Evolutionary conservation across 2,797 vertebrate genomes (phyloP).

Genomic region (Sarcophilus harrisii): DNA sequence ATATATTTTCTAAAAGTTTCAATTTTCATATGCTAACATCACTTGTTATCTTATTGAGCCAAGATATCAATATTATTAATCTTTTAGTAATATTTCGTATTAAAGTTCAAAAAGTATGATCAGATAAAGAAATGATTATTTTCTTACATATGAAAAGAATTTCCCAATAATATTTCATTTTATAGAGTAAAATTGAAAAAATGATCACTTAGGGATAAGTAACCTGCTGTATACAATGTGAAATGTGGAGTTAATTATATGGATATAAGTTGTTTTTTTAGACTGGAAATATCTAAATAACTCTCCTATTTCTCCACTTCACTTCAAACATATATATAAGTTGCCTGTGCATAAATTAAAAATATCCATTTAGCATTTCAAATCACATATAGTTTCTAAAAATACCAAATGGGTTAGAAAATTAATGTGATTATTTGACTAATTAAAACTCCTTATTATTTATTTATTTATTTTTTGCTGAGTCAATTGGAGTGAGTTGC

Average conservation of each 20-base stretch:
- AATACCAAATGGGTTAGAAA: not conserved
- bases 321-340: not conserved
- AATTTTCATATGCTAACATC: not conserved
- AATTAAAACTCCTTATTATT: too few species aligned
- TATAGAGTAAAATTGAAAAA: conserved; percentile 19
- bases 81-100: not conserved
- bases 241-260: not conserved
- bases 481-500: too few species aligned
- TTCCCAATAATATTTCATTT: not conserved
- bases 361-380: not conserved
- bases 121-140: not conserved
- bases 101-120: not conserved
- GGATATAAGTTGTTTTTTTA: not conserved
- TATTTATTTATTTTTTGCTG: too few species aligned
- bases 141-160: not conserved
- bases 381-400: conserved; percentile 17
- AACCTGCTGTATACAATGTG: not conserved
- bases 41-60: not conserved
- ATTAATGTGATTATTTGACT: conserved; percentile 3
- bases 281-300: conserved; percentile 36
- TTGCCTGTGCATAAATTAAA: not conserved
- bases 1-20: not conserved
- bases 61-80: conserved; percentile 28
- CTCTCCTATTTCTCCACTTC: not conserved
- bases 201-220: not conserved